Evolutionary conservation across 1,140 invertebrate species (phyloP).

Genomic region (Temnothorax nylanderi): DNA sequence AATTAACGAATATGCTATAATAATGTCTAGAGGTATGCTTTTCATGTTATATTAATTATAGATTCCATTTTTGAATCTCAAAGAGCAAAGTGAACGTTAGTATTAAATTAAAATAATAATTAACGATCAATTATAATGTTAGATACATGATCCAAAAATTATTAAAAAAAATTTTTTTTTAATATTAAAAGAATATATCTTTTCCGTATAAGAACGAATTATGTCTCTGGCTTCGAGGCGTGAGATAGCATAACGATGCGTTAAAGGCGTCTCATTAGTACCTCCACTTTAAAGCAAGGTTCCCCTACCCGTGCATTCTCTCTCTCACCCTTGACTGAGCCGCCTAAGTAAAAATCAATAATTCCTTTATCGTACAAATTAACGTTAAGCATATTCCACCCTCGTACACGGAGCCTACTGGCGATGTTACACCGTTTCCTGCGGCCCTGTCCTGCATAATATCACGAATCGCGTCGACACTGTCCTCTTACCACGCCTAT

Average conservation of each 20-base stretch:
- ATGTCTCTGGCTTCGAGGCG: background rate
- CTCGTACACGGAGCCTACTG: conserved; percentile 73
- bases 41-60: background rate
- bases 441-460: conserved; percentile 72
- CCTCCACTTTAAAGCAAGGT: conserved; percentile 74
- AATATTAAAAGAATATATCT: background rate
- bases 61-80: background rate
- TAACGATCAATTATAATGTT: background rate
- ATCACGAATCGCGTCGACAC: conserved; percentile 64
- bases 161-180: background rate
- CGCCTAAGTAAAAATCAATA: conserved; percentile 85
- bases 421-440: conserved; percentile 73
- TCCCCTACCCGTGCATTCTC: conserved; percentile 58
- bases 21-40: background rate
- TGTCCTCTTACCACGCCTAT: conserved; percentile 33
- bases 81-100: background rate
- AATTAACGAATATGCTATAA: background rate
- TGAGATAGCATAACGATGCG: conserved; percentile 63
- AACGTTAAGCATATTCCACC: conserved; percentile 84
- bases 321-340: conserved; percentile 78
- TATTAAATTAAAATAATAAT: background rate
- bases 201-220: background rate
- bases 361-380: conserved; percentile 85
- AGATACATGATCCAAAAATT: background rate
- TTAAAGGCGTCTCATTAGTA: conserved; percentile 76